phyloP scores from a whole-genome alignment of 1,140 invertebrate genomes.

The Drosophila repletoides region DNA sequence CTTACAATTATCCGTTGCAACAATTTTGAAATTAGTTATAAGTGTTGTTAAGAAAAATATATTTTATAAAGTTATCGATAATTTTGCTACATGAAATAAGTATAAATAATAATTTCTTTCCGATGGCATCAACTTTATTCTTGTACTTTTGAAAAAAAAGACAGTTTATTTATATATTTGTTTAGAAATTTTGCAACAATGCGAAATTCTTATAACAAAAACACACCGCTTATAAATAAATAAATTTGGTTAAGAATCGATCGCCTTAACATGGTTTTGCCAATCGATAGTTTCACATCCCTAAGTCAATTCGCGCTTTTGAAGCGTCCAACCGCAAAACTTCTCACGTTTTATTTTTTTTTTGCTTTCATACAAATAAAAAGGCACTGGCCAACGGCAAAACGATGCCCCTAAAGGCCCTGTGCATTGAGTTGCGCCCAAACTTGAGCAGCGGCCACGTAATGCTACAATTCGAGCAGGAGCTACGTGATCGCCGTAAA shows the following conservation, averaged over 20 bases:
- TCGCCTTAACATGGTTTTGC: background rate
- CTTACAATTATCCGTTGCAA: no score
- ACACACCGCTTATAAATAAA: no score
- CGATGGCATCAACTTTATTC: no score
- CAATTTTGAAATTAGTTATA: no score
- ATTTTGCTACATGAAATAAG: no score
- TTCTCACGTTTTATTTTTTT: background rate
- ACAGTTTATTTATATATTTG: no score
- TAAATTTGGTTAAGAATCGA: background rate
- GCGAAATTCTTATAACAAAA: no score
- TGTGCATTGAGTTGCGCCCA: conserved; percentile 62
- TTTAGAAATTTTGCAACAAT: no score
- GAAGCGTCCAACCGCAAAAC: conserved; percentile 8
- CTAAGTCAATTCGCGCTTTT: background rate
- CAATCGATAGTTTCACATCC: background rate
- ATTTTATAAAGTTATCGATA: no score
- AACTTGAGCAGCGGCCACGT: conserved; percentile 52
- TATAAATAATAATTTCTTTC: no score
- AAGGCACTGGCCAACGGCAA: background rate
- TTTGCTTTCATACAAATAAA: background rate
- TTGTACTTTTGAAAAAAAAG: no score
- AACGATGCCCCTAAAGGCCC: conserved; percentile 46
- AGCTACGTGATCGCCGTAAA: conserved; percentile 8
- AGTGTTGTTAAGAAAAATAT: no score
- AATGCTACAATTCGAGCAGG: conserved; percentile 39